Conservation (phyloP, 2,113 vertebrate species). For the Acanthochromis polyacanthus region DNA sequence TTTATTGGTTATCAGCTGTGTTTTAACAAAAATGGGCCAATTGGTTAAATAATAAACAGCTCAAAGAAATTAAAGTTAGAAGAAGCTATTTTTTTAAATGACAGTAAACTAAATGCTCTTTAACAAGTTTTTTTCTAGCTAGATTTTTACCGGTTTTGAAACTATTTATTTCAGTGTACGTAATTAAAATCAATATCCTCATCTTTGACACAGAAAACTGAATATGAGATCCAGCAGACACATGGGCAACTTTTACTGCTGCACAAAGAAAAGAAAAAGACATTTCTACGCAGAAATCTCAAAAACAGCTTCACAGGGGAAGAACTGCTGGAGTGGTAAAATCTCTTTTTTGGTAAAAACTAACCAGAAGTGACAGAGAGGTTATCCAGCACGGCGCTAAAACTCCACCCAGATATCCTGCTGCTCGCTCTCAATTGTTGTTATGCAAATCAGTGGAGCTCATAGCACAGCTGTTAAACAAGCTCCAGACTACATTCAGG, state of each 20-base stretch:
- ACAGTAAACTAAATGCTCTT: no score
- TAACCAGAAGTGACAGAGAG: background rate
- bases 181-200: conserved; percentile 14
- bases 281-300: no score
- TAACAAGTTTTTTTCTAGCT: no score
- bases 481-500: background rate
- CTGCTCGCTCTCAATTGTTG: background rate
- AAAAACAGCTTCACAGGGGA: background rate
- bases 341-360: background rate
- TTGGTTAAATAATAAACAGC: no score
- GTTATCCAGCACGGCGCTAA: background rate
- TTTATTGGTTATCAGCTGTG: no score
- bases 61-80: no score
- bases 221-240: background rate
- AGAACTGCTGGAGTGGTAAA: background rate
- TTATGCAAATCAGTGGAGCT: background rate
- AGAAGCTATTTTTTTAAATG: no score
- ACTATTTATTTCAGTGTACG: background rate
- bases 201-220: background rate
- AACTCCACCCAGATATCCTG: background rate
- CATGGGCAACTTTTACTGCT: background rate
- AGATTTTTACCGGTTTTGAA: no score
- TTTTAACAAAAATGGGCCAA: no score
- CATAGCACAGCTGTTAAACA: background rate
- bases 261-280: background rate